phyloP scores from a whole-genome alignment of 2,797 vertebrate species.

The Morelia viridis region DNA sequence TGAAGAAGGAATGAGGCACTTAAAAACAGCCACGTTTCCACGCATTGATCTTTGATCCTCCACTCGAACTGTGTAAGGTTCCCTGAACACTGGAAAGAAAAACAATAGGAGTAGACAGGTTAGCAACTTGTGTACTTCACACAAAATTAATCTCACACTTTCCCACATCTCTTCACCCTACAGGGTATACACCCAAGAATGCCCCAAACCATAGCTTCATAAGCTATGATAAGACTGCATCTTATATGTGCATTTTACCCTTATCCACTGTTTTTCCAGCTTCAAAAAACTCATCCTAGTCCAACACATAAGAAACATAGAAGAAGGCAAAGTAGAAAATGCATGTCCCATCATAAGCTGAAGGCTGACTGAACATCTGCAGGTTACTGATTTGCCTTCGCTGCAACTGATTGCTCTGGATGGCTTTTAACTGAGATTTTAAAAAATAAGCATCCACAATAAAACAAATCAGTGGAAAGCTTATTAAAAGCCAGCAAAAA shows the following conservation, averaged over 20 bases:
- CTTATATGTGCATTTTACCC: not conserved
- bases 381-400: not conserved
- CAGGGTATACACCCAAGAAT: not conserved
- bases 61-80: conserved; percentile 98
- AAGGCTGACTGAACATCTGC: not conserved
- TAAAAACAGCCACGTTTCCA: conserved; percentile 98
- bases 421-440: not conserved
- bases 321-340: not conserved
- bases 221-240: not conserved
- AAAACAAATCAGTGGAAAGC: not conserved
- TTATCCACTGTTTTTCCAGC: not conserved
- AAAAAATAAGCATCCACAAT: not conserved
- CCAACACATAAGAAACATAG: not conserved
- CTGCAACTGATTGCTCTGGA: not conserved
- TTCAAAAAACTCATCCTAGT: not conserved
- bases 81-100: conserved; percentile 89
- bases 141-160: accelerated
- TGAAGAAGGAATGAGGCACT: conserved; percentile 98
- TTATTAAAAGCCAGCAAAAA: not conserved
- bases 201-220: not conserved
- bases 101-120: conserved; percentile 27
- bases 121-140: not conserved
- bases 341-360: not conserved
- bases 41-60: conserved; percentile 99
- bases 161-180: accelerated